Evolutionary conservation across 1,140 invertebrate genomes (phyloP), one percentile per base, ranked within the genome.

Genomic region (Streblospio benedicti): DNA sequence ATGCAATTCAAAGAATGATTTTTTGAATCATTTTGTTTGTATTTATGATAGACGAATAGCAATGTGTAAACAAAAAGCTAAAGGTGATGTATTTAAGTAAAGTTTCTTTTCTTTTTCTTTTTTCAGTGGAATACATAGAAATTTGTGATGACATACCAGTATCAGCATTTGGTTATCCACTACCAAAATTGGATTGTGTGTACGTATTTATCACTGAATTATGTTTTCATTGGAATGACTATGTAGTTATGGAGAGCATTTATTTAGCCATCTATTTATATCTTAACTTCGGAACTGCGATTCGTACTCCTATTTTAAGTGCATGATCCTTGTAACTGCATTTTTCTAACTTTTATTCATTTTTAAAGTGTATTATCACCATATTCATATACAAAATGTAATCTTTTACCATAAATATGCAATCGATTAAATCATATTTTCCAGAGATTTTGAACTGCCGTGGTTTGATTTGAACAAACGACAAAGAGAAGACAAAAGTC

Each of bases 361-460:
- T n/a, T n/a, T n/a, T n/a, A n/a, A n/a, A n/a, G n/a, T n/a, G n/a
- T n/a, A n/a, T n/a, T n/a, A n/a, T n/a, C n/a, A n/a, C n/a, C n/a
- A n/a, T n/a, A n/a, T n/a, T n/a, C n/a, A n/a, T n/a, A n/a, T n/a
- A n/a, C n/a, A n/a, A n/a, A n/a, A n/a, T n/a, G n/a, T n/a, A n/a
- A n/a, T n/a, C n/a, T n/a, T n/a, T n/a, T n/a, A n/a, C n/a, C n/a
- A n/a, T n/a, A n/a, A n/a, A n/a, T 2, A 16, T 62, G 4, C 23
- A 1, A 28, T 28, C 30, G 35, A 12, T 53, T 16, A 56, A 47
- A 43, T 2, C 32, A 28, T 5, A 0, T 49, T 20, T 63, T 66
- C 44, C 64, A 66, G 64, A 49, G 64, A 66, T 25, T 66, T 66
- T 61, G 61, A 66, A 6, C 49, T 66, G 28, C 61, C 61, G 2